Conservation (phyloP, 37 sponge, comb jelly and placozoan genomes). For the Petrosia ficiformis region DNA sequence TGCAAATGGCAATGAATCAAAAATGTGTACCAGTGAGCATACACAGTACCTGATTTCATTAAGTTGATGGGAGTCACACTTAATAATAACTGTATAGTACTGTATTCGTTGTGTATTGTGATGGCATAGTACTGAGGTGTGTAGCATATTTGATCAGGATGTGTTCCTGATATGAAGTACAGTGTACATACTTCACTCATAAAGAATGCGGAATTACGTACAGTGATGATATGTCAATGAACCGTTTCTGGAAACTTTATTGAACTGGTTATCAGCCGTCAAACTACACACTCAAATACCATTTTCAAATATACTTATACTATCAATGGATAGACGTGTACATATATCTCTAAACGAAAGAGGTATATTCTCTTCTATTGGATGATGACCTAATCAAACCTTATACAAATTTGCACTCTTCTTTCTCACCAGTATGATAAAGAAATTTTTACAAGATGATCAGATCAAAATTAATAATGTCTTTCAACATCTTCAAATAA, state of each 20-base stretch:
- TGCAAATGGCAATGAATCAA: too few relatives aligned
- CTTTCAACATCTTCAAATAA: not conserved
- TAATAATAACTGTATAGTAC: too few relatives aligned
- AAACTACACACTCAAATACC: conserved; percentile 3
- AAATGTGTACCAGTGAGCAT: too few relatives aligned
- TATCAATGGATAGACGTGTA: conserved; percentile 21
- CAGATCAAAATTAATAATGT: conserved; percentile 45
- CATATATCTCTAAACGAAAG: not conserved
- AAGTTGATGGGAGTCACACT: too few relatives aligned
- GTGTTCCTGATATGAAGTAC: too few relatives aligned
- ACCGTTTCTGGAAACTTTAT: conserved; percentile 7
- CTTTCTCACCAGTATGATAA: not conserved
- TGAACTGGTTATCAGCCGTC: conserved; percentile 44
- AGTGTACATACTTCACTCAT: too few relatives aligned
- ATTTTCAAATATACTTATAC: conserved; percentile 23
- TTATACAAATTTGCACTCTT: not conserved
- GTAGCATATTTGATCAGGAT: too few relatives aligned
- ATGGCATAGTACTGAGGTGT: too few relatives aligned
- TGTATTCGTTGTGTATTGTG: too few relatives aligned
- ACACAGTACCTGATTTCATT: too few relatives aligned
- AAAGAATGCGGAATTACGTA: too few relatives aligned
- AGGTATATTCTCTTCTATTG: not conserved
- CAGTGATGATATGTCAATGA: too few relatives aligned
- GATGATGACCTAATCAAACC: not conserved
- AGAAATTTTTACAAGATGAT: conserved; percentile 12